Percentiles rank a stretch among this genome's conserved stretches.
These are phyloP conservation scores for Acanthosepion pharaonis DNA, from an alignment of 2,888 invertebrate genomes.

Conservation along the genomic window DNA sequence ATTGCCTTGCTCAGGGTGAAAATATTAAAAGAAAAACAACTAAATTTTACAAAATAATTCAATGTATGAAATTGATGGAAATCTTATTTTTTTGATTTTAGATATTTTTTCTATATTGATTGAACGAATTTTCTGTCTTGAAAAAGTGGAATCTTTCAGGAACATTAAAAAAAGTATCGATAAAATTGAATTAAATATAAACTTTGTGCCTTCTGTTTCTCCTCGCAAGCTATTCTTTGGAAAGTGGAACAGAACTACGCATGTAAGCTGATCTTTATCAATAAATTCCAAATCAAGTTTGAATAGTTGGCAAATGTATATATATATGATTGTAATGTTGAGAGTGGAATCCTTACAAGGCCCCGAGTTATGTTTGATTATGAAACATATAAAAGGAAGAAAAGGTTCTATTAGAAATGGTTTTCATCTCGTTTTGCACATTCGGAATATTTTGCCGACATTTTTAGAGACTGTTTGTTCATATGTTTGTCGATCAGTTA, in stretches of 20 bases:
- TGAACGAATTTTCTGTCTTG: too few species aligned
- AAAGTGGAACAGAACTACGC: neutral
- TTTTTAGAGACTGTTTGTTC: neutral
- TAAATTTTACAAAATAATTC: too few species aligned
- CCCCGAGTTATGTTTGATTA: neutral
- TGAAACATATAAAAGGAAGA: neutral
- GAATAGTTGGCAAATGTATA: neutral
- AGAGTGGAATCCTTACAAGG: neutral
- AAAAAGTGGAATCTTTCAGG: too few species aligned
- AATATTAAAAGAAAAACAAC: too few species aligned
- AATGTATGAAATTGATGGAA: too few species aligned
- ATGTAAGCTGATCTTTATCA: neutral
- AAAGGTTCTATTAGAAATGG: neutral
- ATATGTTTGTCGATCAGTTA: neutral
- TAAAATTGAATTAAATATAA: neutral
- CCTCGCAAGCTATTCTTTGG: neutral
- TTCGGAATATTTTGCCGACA: neutral
- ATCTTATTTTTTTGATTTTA: too few species aligned
- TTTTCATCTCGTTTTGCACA: slow-evolving; percentile 15
- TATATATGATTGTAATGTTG: neutral
- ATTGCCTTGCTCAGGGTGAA: too few species aligned
- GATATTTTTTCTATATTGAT: too few species aligned
- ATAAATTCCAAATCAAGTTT: neutral
- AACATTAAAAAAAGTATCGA: neutral
- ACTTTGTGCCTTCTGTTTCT: neutral